phyloP scores from a whole-genome alignment of 2,113 vertebrate genomes.

The Cephalophus harveyi region DNA sequence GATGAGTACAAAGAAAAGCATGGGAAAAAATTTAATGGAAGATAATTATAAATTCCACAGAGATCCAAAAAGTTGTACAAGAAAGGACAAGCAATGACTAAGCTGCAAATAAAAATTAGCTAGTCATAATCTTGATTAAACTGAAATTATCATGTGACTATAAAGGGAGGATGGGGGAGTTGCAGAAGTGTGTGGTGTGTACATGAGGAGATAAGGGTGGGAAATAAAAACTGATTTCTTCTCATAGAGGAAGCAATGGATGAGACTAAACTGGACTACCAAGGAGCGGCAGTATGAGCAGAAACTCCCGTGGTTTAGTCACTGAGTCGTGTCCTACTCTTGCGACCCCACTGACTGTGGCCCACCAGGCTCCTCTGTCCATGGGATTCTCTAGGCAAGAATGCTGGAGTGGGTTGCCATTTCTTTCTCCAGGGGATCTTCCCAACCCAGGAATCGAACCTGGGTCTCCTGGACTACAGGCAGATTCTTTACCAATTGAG shows the following conservation, averaged over 20 bases:
- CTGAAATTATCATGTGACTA: neutral
- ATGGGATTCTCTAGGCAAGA: neutral
- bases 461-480: neutral
- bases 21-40: neutral
- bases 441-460: rapidly evolving
- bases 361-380: neutral
- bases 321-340: neutral
- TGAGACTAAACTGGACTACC: neutral
- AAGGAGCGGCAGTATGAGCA: neutral
- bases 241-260: neutral
- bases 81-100: constrained; percentile 9
- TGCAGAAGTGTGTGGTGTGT: neutral
- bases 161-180: neutral
- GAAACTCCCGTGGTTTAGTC: neutral
- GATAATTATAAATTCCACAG: constrained; percentile 20
- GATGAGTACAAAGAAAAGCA: neutral
- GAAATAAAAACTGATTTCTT: neutral
- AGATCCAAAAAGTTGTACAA: neutral
- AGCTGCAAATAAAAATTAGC: neutral
- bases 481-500: neutral
- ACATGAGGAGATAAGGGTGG: neutral
- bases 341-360: neutral
- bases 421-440: neutral
- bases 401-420: neutral
- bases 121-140: constrained; percentile 26